phyloP scores from a whole-genome alignment of 1,140 invertebrate genomes.

The Melipona quadrifasciata region DNA sequence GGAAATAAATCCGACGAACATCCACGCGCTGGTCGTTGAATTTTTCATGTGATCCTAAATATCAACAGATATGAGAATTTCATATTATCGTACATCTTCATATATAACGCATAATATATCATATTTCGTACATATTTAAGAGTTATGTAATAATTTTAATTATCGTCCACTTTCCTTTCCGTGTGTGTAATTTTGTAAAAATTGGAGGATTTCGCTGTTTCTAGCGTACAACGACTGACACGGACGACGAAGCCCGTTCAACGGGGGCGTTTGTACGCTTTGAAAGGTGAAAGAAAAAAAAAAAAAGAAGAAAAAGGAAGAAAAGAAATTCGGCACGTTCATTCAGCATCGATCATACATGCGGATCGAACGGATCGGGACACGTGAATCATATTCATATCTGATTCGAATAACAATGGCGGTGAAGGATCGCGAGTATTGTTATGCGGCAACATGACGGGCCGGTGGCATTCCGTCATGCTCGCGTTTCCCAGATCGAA shows the following conservation, averaged over 20 bases:
- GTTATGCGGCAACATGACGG: slow-evolving; percentile 72
- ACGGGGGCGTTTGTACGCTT: too few species aligned
- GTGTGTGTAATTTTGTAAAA: too few species aligned
- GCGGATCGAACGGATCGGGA: slow-evolving; percentile 19
- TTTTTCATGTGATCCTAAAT: neutral
- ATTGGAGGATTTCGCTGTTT: too few species aligned
- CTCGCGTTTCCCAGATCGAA: slow-evolving; percentile 80
- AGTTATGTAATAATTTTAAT: too few species aligned
- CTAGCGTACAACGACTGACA: too few species aligned
- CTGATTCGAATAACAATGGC: slow-evolving; percentile 77
- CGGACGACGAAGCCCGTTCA: too few species aligned
- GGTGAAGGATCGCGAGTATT: slow-evolving; percentile 61
- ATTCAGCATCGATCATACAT: slow-evolving; percentile 12
- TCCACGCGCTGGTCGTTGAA: neutral
- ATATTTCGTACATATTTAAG: too few species aligned
- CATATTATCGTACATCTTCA: too few species aligned
- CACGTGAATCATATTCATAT: slow-evolving; percentile 78
- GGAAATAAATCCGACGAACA: neutral
- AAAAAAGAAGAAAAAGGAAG: too few species aligned
- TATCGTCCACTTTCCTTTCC: too few species aligned
- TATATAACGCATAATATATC: too few species aligned
- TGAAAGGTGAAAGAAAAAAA: too few species aligned
- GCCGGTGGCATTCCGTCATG: slow-evolving; percentile 79
- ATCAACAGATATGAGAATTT: neutral
- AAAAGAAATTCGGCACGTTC: slow-evolving; percentile 14